Evolutionary conservation across 2,797 vertebrate species (phyloP).

Genomic region (Tokudaia muenninki): DNA sequence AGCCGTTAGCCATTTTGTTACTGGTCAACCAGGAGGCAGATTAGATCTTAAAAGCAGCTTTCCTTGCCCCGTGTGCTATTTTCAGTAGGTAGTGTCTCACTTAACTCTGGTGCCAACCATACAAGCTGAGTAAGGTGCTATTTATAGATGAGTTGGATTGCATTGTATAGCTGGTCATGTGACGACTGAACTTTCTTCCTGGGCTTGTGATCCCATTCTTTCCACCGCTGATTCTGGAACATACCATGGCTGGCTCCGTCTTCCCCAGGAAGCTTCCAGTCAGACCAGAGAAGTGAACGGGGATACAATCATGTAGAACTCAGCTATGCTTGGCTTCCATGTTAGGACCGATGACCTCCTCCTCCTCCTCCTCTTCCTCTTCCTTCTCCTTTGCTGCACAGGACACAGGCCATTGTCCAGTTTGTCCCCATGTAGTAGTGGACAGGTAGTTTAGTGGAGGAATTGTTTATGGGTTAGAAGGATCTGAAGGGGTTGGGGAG

Average conservation of each 20-base stretch:
- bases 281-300: neutral
- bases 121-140: neutral
- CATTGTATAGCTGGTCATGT: slow-evolving; percentile 10
- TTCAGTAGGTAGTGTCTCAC: neutral
- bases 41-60: slow-evolving; percentile 39
- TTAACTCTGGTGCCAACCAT: neutral
- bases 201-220: slow-evolving; percentile 26
- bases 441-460: neutral
- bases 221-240: slow-evolving; percentile 5
- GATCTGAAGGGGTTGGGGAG: neutral
- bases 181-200: slow-evolving; percentile 22
- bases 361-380: neutral
- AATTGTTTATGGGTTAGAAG: neutral
- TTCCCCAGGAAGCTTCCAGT: neutral
- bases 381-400: too few relatives aligned
- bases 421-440: neutral
- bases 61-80: slow-evolving; percentile 33
- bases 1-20: neutral
- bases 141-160: slow-evolving; percentile 44
- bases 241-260: neutral
- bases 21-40: neutral
- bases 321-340: neutral
- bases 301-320: neutral
- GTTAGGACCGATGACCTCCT: neutral
- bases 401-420: neutral